Conservation (phyloP, 2,113 vertebrate genomes). For the Gorsachius goisagi region DNA sequence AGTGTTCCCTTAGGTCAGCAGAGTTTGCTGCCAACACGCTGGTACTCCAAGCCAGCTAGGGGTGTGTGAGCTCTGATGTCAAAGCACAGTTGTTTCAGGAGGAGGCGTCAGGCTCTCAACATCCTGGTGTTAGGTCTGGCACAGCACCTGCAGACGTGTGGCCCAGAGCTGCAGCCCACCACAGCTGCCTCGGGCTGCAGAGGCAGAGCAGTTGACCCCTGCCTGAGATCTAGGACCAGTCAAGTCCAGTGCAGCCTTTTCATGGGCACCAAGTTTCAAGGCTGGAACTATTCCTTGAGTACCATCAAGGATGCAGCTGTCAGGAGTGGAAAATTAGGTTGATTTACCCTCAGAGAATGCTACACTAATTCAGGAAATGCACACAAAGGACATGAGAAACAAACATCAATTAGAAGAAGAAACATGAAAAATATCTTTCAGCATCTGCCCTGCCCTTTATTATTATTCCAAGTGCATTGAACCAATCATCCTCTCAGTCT, state of each 20-base stretch:
- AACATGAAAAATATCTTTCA: slow-evolving; percentile 10
- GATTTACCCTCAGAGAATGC: slow-evolving; percentile 9
- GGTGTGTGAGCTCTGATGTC: background rate
- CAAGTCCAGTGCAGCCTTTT: background rate
- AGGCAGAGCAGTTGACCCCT: rapidly evolving
- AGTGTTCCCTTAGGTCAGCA: rapidly evolving
- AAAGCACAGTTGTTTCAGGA: background rate
- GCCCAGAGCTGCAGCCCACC: background rate
- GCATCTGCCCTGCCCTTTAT: slow-evolving; percentile 26
- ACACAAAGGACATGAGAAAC: slow-evolving; percentile 30
- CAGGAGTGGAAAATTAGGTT: slow-evolving; percentile 20
- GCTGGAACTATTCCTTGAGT: background rate
- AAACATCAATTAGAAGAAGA: slow-evolving; percentile 49
- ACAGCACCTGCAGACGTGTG: background rate
- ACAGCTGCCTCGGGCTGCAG: too few species aligned
- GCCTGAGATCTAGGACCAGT: background rate
- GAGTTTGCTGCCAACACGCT: background rate
- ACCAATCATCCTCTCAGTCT: background rate
- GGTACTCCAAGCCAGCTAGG: background rate
- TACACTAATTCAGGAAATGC: slow-evolving; percentile 47
- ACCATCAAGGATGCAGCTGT: slow-evolving; percentile 12
- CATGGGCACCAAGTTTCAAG: background rate
- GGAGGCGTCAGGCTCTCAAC: background rate
- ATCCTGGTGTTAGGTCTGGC: background rate
- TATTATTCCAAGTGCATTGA: slow-evolving; percentile 46